Evolutionary conservation across 2,888 invertebrate genomes (phyloP).

Genomic region (Elegia similella): DNA sequence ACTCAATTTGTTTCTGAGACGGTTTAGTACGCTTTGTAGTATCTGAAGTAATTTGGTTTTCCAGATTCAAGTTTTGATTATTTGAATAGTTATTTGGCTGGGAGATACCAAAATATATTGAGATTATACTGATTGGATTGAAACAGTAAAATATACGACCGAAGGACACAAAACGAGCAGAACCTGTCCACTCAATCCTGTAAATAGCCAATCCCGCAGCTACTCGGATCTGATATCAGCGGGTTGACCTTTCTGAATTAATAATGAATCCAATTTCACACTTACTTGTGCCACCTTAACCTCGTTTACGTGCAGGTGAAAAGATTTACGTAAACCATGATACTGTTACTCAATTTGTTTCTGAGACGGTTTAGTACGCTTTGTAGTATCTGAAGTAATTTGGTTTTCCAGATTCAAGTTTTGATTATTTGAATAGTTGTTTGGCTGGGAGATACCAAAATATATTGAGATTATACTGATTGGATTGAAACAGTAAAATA

Average conservation of each 20-base stretch:
- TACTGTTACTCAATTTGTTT: conserved; percentile 27
- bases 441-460: too few relatives aligned
- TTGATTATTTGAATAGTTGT: too few relatives aligned
- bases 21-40: background rate
- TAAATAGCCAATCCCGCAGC: conserved; percentile 14
- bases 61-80: too few relatives aligned
- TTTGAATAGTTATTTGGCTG: too few relatives aligned
- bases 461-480: too few relatives aligned
- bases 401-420: too few relatives aligned
- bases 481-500: too few relatives aligned
- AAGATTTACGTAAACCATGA: conserved; percentile 50
- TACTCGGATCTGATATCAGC: conserved; percentile 13
- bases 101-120: too few relatives aligned
- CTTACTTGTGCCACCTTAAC: conserved; percentile 40
- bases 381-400: background rate
- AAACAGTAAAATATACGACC: too few relatives aligned
- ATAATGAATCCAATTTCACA: conserved; percentile 66
- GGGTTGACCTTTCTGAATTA: conserved; percentile 56
- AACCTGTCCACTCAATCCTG: conserved; percentile 18
- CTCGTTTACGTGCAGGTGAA: conserved; percentile 53
- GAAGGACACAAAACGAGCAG: background rate
- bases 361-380: background rate
- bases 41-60: background rate
- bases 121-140: too few relatives aligned
- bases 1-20: conserved; percentile 14